Evolutionary conservation across 92 coral and sea anemone genomes (phyloP).

Genomic region (Chrysogorgia sp.): DNA sequence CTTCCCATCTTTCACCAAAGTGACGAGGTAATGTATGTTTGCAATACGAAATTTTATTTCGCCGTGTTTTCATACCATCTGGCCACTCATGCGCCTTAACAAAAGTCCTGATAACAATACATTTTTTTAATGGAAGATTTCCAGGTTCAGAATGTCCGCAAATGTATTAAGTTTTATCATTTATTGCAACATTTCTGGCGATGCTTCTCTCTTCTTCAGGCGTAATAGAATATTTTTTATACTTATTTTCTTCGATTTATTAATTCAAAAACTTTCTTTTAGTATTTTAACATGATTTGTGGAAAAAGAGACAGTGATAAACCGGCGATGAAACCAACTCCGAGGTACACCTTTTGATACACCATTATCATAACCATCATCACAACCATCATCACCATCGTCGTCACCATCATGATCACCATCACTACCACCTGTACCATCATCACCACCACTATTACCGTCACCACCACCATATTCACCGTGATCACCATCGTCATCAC

Average conservation of each 20-base stretch:
- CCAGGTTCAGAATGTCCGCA: no score
- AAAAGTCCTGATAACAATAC: no score
- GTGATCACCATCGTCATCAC: background rate
- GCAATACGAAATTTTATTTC: background rate
- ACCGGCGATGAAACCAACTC: constrained; percentile 29
- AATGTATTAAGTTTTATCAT: no score
- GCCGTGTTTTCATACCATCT: background rate
- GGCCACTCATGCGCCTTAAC: no score
- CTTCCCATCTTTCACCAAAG: constrained; percentile 93
- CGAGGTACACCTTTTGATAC: background rate
- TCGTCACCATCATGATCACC: background rate
- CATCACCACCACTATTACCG: background rate
- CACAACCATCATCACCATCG: background rate
- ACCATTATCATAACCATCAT: background rate
- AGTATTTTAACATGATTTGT: constrained; percentile 43
- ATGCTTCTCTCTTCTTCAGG: no score
- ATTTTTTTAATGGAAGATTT: no score
- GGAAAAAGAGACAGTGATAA: constrained; percentile 35
- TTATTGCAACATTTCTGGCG: no score
- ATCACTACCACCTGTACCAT: no score
- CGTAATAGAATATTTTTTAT: no score
- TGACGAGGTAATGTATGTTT: constrained; percentile 78
- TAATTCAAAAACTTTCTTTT: background rate
- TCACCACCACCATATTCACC: background rate
- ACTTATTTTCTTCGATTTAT: background rate